phyloP scores from a whole-genome alignment of 2,797 vertebrate genomes.

The Molossus molossus region DNA sequence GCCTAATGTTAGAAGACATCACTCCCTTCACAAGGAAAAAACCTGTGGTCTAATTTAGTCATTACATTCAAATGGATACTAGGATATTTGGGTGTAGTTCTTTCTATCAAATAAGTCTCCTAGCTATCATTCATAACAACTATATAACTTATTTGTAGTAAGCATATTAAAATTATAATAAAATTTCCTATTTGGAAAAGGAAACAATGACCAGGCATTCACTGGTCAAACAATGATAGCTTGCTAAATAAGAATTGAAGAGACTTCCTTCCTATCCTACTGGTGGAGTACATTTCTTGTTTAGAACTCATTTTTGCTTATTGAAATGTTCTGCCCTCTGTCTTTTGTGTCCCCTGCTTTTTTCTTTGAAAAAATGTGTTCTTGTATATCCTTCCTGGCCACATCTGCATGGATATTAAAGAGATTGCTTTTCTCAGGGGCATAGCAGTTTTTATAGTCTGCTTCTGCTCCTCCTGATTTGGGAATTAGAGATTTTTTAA shows the following conservation, averaged over 20 bases:
- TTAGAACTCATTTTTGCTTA: background rate
- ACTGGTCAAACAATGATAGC: background rate
- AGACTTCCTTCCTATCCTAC: background rate
- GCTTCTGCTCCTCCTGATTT: background rate
- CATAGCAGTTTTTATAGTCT: background rate
- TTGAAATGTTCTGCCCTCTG: background rate
- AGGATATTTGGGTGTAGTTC: background rate
- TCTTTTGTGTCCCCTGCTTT: background rate
- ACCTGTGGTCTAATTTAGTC: background rate
- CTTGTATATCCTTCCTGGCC: background rate
- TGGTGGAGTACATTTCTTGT: background rate
- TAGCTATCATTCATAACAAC: background rate
- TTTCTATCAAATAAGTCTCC: background rate
- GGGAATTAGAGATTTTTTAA: conserved; percentile 35
- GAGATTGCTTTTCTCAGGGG: background rate
- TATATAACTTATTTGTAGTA: background rate
- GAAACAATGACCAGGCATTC: background rate
- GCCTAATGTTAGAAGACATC: background rate
- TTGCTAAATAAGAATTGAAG: background rate
- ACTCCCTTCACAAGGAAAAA: background rate
- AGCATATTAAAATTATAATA: background rate
- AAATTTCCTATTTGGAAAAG: background rate
- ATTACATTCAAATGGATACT: background rate
- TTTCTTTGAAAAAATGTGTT: conserved; percentile 7
- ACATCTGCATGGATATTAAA: conserved; percentile 51